Base-by-base conservation (phyloP, 2,888 invertebrate genomes). In the Heteromyza rotundicornis region DNA sequence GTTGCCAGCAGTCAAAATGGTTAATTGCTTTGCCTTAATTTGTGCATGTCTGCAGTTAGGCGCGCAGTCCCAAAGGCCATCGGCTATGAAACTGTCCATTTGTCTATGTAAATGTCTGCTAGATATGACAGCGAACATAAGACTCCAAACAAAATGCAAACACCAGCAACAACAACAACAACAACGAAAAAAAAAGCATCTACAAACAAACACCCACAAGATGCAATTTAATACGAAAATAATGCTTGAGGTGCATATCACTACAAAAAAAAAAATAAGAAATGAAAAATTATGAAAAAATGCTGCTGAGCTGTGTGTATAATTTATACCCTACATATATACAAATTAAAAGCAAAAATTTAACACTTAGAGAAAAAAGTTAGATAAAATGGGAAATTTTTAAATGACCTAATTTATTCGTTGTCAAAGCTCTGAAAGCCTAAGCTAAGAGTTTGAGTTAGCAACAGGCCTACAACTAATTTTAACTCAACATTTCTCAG, bases 11-110 rank as follows among this genome's bases (percentile, higher is more conserved):
- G 40, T 40, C 40, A 14, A 40, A 40, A 40, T 7, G 3, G 40
- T 40, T 40, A 40, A 40, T 40, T 40, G 40, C 40, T 40, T 40
- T n/a, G 40, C 10, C 40, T 40, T 40, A 40, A 40, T 40, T 40
- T 40, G 40, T 14, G 40, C 40, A 40, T 40, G n/a, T 40, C 12
- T 40, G 40, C 40, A 14, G 40, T n/a, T 5, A n/a, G 40, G n/a
- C 40, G n/a, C 32, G 32, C 32, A 32, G 7, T 8, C 12, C 5
- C 5, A 32, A 32, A 8, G 32, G 5, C 7, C 32, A 32, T 32
- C 32, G 32, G 5, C 32, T 12, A 32, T 12, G 32, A 8, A 32
- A 32, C 5, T 40, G 40, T 40, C 40, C 14, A 8, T 8, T n/a
- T n/a, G n/a, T 40, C n/a, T 27, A 27, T 27, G 27, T 27, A 27